phyloP scores from a whole-genome alignment of 2,888 invertebrate species.

The Eudasyphora cyanicolor region DNA sequence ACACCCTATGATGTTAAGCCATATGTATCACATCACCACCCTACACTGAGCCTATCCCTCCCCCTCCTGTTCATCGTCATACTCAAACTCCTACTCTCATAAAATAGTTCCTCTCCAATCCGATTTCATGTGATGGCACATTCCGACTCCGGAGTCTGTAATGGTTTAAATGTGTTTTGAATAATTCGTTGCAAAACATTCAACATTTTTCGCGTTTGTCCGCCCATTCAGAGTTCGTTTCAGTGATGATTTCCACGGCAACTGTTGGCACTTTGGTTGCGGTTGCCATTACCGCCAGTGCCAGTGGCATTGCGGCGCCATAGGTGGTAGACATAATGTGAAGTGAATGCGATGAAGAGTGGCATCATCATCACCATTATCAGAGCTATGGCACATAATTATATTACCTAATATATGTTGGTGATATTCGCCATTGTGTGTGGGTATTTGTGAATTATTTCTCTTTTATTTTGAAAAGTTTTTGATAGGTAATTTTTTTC shows the following conservation, averaged over 20 bases:
- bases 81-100: no score
- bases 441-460: neutral
- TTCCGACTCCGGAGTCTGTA: neutral
- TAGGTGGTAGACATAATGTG: constrained; percentile 20
- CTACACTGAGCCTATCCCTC: no score
- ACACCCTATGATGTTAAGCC: no score
- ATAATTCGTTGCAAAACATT: neutral
- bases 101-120: neutral
- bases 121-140: neutral
- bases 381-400: neutral
- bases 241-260: neutral
- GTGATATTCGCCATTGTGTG: neutral
- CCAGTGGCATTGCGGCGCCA: constrained; percentile 3
- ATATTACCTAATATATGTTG: no score
- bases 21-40: no score
- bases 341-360: neutral
- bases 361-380: neutral
- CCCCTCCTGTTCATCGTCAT: no score
- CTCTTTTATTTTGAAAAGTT: neutral
- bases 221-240: no score
- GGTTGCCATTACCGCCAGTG: neutral
- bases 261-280: neutral
- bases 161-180: constrained; percentile 26
- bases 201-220: neutral
- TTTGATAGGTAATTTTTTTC: no score